phyloP scores from a whole-genome alignment of 2,113 vertebrate species.

The Syngnathus floridae region DNA sequence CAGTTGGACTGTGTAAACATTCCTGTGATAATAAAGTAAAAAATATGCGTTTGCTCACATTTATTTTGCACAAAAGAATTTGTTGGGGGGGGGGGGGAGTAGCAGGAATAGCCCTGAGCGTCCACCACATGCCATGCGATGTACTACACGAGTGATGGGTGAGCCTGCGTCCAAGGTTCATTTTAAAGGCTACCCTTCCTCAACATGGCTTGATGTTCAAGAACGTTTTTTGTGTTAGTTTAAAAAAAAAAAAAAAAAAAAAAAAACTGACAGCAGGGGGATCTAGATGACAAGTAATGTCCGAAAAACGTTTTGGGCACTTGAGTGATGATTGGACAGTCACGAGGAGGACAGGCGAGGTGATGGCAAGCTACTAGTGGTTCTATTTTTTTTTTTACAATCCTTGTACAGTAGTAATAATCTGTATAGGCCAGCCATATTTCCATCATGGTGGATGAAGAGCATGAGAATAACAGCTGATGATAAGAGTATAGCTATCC shows the following conservation, averaged over 20 bases:
- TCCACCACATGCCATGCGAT: slow-evolving; percentile 29
- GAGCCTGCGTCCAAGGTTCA: slow-evolving; percentile 23
- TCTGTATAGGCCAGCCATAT: slow-evolving; percentile 1
- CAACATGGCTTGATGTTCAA: slow-evolving; percentile 43
- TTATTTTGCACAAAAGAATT: neutral
- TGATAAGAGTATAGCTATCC: neutral
- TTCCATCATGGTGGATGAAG: slow-evolving; percentile 25
- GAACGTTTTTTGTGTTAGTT: slow-evolving; percentile 31
- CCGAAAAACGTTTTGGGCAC: slow-evolving; percentile 49
- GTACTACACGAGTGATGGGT: slow-evolving; percentile 28
- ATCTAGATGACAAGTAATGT: slow-evolving; percentile 22
- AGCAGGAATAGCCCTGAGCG: slow-evolving; percentile 31
- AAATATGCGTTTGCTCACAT: neutral
- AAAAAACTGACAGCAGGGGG: slow-evolving; percentile 8
- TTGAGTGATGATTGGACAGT: slow-evolving; percentile 57
- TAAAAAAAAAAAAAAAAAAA: slow-evolving; percentile 14
- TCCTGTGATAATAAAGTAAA: neutral
- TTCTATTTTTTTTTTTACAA: slow-evolving; percentile 4
- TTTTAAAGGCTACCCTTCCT: slow-evolving; percentile 43
- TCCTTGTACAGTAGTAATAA: neutral
- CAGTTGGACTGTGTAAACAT: neutral
- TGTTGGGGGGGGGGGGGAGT: neutral
- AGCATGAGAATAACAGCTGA: slow-evolving; percentile 12
- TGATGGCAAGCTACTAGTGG: slow-evolving; percentile 19
- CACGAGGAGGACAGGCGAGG: slow-evolving; percentile 25